phyloP scores from a whole-genome alignment of 64 coral and sea anemone species.

The Stichodactyla helianthus region DNA sequence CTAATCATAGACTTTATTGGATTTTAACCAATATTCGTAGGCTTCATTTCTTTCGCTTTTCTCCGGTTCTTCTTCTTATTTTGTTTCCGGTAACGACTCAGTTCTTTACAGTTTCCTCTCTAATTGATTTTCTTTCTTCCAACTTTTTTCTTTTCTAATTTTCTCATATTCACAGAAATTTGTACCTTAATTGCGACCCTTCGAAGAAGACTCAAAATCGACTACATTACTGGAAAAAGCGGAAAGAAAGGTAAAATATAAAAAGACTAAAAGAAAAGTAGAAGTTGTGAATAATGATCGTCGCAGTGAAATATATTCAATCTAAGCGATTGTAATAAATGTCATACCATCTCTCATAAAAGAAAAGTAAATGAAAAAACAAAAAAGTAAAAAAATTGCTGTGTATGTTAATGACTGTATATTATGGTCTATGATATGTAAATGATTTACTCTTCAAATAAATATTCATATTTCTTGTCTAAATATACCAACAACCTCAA shows the following conservation, averaged over 20 bases:
- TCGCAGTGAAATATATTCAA: too few species aligned
- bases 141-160: background rate
- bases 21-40: background rate
- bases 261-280: too few species aligned
- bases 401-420: background rate
- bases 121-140: background rate
- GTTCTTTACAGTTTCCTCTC: background rate
- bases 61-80: background rate
- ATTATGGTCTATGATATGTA: conserved; percentile 5
- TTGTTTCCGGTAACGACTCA: background rate
- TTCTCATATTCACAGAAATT: background rate
- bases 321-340: too few species aligned
- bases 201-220: too few species aligned
- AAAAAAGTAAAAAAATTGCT: background rate
- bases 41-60: too few species aligned
- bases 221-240: too few species aligned
- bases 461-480: background rate
- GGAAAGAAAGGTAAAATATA: background rate
- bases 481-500: background rate
- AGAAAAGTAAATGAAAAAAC: background rate
- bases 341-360: too few species aligned
- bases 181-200: too few species aligned
- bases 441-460: background rate
- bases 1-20: background rate
- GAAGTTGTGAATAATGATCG: too few species aligned